Base-by-base conservation (phyloP, 2,888 invertebrate species). In the Dryobota labecula region DNA sequence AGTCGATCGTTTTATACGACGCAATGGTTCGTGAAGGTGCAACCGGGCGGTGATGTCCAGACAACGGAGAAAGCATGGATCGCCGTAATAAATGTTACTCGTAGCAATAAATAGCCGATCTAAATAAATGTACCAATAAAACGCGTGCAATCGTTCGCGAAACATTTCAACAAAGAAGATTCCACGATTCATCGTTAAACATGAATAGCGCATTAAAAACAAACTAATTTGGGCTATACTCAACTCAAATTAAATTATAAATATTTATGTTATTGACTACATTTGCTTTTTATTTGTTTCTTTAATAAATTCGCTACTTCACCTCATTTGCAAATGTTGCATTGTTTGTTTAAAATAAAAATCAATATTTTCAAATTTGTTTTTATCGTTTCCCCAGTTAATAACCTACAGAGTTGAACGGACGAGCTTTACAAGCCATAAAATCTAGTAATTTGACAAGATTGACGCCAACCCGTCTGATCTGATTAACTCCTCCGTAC, bases 51-150 rank as follows among this genome's bases (percentile, higher is more conserved):
- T 83, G 80, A 80, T 67, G 66, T 70, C 68, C 76, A 83, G 84
- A 86, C 90, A 89, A 89, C 87, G 86, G 89, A 88, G 89, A 90
- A 92, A 90, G 88, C 89, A 89, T 85, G 88, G 86, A 86, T 86
- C 81, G 82, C 74, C 80, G 82, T 87, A 89, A 89, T 87, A 90
- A 91, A 92, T 90, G 87, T 80, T 75, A 74, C 86, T 58, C 11
- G 43, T 51, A 45, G 58, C 82, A 87, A 88, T 90, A 90, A 88
- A 89, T 82, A 88, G 83, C 78, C 76, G 83, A 88, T 66, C 67
- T 61, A 71, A 82, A 71, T 78, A 71, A 67, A 64, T 56, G 47
- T 20, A 60, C 43, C 45, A 45, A 63, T 76, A 62, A 70, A 69
- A 61, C 7, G 27, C 41, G 33, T n/a, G 27, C 53, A 57, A 62